Evolutionary conservation across 2,888 invertebrate genomes (phyloP).

Genomic region (Amphiduros pacificus): DNA sequence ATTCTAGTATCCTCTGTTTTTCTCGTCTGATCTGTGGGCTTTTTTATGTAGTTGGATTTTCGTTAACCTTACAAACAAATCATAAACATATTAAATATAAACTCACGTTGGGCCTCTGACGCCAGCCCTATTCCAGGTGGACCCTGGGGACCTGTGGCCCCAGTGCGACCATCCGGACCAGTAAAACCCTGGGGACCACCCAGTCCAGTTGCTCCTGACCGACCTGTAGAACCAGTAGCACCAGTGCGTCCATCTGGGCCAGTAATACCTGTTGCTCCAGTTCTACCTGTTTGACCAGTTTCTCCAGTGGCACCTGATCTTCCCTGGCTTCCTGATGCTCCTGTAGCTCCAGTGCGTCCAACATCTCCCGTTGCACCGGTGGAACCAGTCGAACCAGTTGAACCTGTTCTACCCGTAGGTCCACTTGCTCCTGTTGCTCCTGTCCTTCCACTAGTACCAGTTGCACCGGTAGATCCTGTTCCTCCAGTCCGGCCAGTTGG

Average conservation of each 20-base stretch:
- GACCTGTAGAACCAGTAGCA: constrained; percentile 6
- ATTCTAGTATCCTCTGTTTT: no score
- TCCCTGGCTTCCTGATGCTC: constrained; percentile 18
- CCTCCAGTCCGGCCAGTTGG: constrained; percentile 19
- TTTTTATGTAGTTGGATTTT: no score
- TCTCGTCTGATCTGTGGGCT: no score
- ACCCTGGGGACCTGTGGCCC: constrained; percentile 16
- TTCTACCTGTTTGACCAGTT: constrained; percentile 22
- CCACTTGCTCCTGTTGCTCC: constrained; percentile 18
- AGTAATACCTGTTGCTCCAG: constrained; percentile 3
- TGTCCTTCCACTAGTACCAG: constrained; percentile 13
- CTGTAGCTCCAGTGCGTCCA: constrained; percentile 23
- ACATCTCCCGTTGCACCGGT: constrained; percentile 12
- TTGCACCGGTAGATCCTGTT: constrained; percentile 1
- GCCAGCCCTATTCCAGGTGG: constrained; percentile 8
- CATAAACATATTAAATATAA: no score
- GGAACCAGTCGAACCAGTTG: constrained; percentile 25
- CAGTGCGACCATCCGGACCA: constrained; percentile 5
- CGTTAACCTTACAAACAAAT: no score
- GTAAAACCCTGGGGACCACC: no score
- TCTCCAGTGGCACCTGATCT: neutral
- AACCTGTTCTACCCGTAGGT: constrained; percentile 17
- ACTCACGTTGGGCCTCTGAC: no score
- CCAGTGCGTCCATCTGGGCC: constrained; percentile 5
- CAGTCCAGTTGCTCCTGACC: neutral